Evolutionary conservation across 2,797 vertebrate species (phyloP).

Genomic region (Mus spretus): DNA sequence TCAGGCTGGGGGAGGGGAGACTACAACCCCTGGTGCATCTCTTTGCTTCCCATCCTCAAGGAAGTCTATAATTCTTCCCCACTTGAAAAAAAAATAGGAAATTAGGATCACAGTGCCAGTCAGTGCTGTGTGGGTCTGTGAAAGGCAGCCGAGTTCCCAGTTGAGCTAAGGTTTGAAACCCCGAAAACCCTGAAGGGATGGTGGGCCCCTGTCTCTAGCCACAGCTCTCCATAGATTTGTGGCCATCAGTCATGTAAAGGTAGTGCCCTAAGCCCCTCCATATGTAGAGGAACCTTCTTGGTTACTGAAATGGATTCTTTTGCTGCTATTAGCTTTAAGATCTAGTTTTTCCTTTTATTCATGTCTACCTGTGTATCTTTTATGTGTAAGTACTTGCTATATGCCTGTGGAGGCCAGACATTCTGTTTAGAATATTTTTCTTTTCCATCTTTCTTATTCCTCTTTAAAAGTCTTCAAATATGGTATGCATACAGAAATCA

Average conservation of each 20-base stretch:
- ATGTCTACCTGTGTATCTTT: background rate
- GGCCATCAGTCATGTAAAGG: too few species aligned
- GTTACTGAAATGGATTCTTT: background rate
- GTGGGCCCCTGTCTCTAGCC: too few species aligned
- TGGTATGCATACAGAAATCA: background rate
- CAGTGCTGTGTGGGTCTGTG: background rate
- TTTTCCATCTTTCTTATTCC: background rate
- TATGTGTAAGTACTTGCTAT: too few species aligned
- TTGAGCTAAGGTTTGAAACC: too few species aligned
- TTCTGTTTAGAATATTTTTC: constrained; percentile 14
- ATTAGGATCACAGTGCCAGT: background rate
- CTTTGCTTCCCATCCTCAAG: constrained; percentile 43
- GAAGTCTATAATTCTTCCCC: constrained; percentile 51
- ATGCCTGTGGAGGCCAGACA: background rate
- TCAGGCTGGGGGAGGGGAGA: too few species aligned
- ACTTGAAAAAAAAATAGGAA: constrained; percentile 34
- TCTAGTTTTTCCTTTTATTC: background rate
- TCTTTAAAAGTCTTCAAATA: constrained; percentile 21
- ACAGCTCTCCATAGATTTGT: too few species aligned
- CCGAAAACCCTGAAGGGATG: too few species aligned
- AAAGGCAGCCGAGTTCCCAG: too few species aligned
- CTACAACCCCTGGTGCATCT: background rate
- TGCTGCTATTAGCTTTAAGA: background rate
- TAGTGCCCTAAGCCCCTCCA: too few species aligned
- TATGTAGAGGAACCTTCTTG: background rate